phyloP scores from a whole-genome alignment of 2,888 invertebrate species.

The Linnaemya tessellans region DNA sequence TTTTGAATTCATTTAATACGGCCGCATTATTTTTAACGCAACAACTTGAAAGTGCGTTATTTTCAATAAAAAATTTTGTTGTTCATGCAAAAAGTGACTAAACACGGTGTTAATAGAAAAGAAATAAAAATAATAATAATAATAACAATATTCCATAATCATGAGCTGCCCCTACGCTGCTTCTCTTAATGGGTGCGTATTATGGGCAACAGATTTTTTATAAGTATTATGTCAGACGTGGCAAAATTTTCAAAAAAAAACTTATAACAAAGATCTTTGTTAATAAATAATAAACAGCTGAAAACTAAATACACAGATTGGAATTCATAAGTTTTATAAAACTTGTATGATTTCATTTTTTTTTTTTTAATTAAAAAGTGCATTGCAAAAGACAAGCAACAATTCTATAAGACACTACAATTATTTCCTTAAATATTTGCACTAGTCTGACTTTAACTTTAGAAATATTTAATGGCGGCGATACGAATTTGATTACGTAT shows the following conservation, averaged over 20 bases:
- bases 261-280: too few species aligned
- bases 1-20: slow-evolving; percentile 43
- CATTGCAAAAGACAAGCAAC: too few species aligned
- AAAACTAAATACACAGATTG: too few species aligned
- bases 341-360: too few species aligned
- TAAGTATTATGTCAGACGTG: slow-evolving; percentile 1
- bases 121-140: slow-evolving; percentile 12
- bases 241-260: background rate
- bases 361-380: too few species aligned
- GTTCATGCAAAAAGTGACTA: background rate
- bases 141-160: background rate
- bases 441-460: background rate
- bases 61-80: background rate
- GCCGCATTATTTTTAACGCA: slow-evolving; percentile 21
- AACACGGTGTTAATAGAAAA: background rate
- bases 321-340: too few species aligned
- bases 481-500: background rate
- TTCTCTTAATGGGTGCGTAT: slow-evolving; percentile 77
- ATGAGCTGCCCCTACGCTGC: slow-evolving; percentile 79
- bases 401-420: too few species aligned
- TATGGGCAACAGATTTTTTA: background rate
- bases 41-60: slow-evolving; percentile 6
- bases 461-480: background rate
- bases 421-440: too few species aligned
- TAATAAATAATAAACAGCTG: too few species aligned